Evolutionary conservation across 2,797 vertebrate species (phyloP).

Genomic region (Sphaeramia orbicularis): DNA sequence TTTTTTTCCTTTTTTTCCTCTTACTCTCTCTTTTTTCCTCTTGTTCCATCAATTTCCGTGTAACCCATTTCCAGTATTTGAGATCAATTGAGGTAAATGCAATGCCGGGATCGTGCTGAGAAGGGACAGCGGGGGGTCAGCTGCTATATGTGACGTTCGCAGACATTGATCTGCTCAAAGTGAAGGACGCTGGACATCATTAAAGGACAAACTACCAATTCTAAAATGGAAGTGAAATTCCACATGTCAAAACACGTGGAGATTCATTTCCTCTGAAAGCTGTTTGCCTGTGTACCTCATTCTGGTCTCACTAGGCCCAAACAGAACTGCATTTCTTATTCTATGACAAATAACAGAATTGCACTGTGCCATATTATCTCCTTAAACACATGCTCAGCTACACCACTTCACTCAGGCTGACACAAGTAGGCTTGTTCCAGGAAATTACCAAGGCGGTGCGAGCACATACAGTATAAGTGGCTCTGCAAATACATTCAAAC

Average conservation of each 20-base stretch:
- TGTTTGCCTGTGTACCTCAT: too few species aligned
- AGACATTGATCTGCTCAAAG: conserved; percentile 23
- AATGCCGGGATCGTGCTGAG: conserved; percentile 11
- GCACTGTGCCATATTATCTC: background rate
- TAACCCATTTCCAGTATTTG: conserved; percentile 1
- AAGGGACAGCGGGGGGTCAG: conserved; percentile 16
- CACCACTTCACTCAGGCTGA: conserved; percentile 3
- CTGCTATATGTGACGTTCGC: background rate
- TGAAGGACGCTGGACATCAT: too few species aligned
- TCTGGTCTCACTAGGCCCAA: too few species aligned
- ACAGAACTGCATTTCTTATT: too few species aligned
- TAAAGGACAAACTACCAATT: too few species aligned
- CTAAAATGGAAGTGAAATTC: too few species aligned
- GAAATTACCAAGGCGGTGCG: conserved; percentile 8
- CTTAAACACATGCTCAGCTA: conserved; percentile 26
- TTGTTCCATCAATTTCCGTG: conserved; percentile 1
- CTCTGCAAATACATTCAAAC: conserved; percentile 19
- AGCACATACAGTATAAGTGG: conserved; percentile 20
- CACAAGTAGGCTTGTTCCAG: conserved; percentile 17
- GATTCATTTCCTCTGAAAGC: too few species aligned
- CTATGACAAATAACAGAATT: background rate
- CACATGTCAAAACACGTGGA: too few species aligned
- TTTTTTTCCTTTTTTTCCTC: too few species aligned
- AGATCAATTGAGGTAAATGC: conserved; percentile 10
- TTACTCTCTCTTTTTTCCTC: background rate